Base-by-base conservation (phyloP, 2,888 invertebrate species). In the Bembecia ichneumoniformis region DNA sequence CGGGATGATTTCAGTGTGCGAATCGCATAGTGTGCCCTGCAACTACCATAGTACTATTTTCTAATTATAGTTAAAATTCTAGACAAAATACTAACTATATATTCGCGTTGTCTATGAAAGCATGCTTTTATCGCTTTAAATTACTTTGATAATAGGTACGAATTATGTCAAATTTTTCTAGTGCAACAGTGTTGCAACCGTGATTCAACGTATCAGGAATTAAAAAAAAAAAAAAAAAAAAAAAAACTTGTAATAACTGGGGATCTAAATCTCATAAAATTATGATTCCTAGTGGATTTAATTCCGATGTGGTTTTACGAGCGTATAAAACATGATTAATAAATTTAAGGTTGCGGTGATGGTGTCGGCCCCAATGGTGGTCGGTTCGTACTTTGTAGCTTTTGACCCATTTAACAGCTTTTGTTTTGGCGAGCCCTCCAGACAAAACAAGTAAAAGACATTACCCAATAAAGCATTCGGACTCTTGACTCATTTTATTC, bases 201-300 rank as follows among this genome's bases (percentile, higher is more conserved):
- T 86, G 86, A 86, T 86, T 86, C 82, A 82, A 51, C 63, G 57
- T 58, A 60, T 70, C 75, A 81, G 77, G 77, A 80, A 84, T 82
- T 82, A 74, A 78, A 82, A 80, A 75, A 64, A 66, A 71, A 71
- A 71, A 69, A 74, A 73, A 70, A 78, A 75, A 73, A 71, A 28
- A 77, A 79, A 80, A 74, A 82, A 72, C 66, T 64, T 68, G 79
- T 76, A 75, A 80, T 77, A 82, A 78, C 74, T 71, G 71, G 71
- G 78, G 82, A 86, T 86, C 83, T 84, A 84, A 84, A 80, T 74
- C 70, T 71, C 80, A 80, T 87, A 84, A 86, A 84, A 83, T 78
- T 82, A 84, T 84, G 80, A 86, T 81, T 84, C 74, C 71, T 71
- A 76, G 70, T 72, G 69, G 72, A 66, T 69, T 75, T 86, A 86